phyloP scores from a whole-genome alignment of 2,888 invertebrate species.

The Pammene fasciana region DNA sequence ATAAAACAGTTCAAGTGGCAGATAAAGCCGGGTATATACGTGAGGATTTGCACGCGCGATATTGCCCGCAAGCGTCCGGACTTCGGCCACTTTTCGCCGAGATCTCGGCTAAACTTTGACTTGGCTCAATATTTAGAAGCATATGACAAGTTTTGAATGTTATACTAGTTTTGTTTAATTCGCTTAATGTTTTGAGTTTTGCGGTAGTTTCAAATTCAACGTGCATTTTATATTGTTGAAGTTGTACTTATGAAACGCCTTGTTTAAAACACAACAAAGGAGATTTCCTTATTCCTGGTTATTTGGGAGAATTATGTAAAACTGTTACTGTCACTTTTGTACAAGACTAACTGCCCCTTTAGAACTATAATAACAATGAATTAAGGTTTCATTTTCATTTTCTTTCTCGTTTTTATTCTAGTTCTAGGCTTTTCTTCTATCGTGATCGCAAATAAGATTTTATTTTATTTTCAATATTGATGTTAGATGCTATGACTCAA shows the following conservation, averaged over 20 bases:
- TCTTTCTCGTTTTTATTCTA: too few species aligned
- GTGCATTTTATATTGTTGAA: constrained; percentile 1
- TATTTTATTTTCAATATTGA: too few species aligned
- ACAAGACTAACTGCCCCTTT: background rate
- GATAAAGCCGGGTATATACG: constrained; percentile 61
- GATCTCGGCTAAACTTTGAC: constrained; percentile 34
- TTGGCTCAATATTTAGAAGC: constrained; percentile 31
- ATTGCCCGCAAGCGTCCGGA: constrained; percentile 40
- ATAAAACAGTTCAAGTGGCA: constrained; percentile 63
- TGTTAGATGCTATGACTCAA: too few species aligned
- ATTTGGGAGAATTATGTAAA: background rate
- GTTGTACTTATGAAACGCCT: background rate
- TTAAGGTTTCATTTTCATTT: too few species aligned
- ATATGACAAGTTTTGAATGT: constrained; percentile 29
- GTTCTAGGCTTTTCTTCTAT: too few species aligned
- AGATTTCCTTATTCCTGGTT: background rate
- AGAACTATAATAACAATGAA: too few species aligned
- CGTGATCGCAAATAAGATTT: too few species aligned
- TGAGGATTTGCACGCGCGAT: constrained; percentile 51
- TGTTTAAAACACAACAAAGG: background rate
- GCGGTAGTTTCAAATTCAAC: constrained; percentile 4
- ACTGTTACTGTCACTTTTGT: background rate
- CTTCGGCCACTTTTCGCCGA: constrained; percentile 38
- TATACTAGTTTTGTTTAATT: constrained; percentile 21
- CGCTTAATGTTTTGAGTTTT: constrained; percentile 13